Evolutionary conservation across 2,113 vertebrate species (phyloP), one percentile per base, ranked within the genome.

Genomic region (Macrotis lagotis): DNA sequence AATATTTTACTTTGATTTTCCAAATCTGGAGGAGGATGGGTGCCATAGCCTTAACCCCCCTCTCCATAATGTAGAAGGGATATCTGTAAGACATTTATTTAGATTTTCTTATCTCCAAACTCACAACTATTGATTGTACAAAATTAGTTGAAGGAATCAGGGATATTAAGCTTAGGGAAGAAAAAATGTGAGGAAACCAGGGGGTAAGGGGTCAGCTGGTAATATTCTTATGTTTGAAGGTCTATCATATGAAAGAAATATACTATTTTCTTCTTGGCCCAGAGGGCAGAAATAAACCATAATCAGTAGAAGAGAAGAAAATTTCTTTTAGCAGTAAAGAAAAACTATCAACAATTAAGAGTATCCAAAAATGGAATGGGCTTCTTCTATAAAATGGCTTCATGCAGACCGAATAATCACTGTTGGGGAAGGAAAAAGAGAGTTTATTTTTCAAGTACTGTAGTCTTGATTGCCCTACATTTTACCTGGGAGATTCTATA

Each of bases 381-480:
- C 66, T 44, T 74, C 31, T 19, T 44, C 66, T 8, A 59, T 59
- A 83, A 44, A 83, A 83, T 22, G 37, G n/a, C 66, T 22, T 44
- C 6, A 2, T 83, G 4, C 37, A 22, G 2, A 83, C 37, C 44
- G 16, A 19, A 44, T 44, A 6, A 16, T 44, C 14, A 44, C 22
- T 59, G 28, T 59, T 83, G 5, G 66, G 37, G 16, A 83, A 0
- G 66, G 37, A 44, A n/a, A 19, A 83, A 44, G 3, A n/a, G n/a
- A 19, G 14, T 44, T 83, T 83, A 16, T 44, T 66, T 1, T 66
- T n/a, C 12, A 66, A 66, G 31, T 19, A 66, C 12, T 19, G 59
- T n/a, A 5, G 12, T 0, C 37, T 74, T 4, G 1, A n/a, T n/a
- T 31, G 37, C 0, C 12, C 22, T 83, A 2, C 10, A 16, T 83